phyloP scores from a whole-genome alignment of 2,113 vertebrate species.

The Lagopus muta region DNA sequence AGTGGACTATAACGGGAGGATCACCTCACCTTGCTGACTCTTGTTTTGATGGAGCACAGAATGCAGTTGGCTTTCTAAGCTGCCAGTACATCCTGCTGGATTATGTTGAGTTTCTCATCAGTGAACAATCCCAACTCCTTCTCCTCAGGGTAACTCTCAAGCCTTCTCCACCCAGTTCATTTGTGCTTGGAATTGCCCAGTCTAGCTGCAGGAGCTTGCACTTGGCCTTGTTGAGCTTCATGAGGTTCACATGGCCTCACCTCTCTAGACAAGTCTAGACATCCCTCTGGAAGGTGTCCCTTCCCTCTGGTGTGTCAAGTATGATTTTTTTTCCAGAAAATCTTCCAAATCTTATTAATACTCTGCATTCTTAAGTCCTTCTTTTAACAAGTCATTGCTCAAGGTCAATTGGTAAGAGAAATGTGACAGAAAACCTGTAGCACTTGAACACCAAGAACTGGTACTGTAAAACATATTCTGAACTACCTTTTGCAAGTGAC shows the following conservation, averaged over 20 bases:
- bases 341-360: not conserved
- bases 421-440: not conserved
- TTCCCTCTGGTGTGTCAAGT: not conserved
- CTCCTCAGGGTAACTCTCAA: too few relatives aligned
- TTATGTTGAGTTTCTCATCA: too few relatives aligned
- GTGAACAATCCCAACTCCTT: too few relatives aligned
- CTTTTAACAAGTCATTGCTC: not conserved
- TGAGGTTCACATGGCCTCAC: not conserved
- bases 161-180: too few relatives aligned
- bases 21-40: too few relatives aligned
- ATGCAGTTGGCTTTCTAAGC: too few relatives aligned
- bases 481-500: not conserved
- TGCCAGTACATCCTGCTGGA: too few relatives aligned
- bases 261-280: not conserved
- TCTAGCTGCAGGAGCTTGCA: not conserved
- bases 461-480: not conserved
- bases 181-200: not conserved
- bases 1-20: too few relatives aligned
- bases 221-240: not conserved
- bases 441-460: not conserved
- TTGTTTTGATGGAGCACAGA: too few relatives aligned
- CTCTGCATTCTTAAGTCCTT: not conserved
- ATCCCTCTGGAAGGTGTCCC: not conserved
- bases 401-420: not conserved
- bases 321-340: not conserved